Percentiles rank a stretch among this genome's conserved stretches.
Conservation (phyloP, 2,797 vertebrate species). For the Acestrorhynchus altus region DNA sequence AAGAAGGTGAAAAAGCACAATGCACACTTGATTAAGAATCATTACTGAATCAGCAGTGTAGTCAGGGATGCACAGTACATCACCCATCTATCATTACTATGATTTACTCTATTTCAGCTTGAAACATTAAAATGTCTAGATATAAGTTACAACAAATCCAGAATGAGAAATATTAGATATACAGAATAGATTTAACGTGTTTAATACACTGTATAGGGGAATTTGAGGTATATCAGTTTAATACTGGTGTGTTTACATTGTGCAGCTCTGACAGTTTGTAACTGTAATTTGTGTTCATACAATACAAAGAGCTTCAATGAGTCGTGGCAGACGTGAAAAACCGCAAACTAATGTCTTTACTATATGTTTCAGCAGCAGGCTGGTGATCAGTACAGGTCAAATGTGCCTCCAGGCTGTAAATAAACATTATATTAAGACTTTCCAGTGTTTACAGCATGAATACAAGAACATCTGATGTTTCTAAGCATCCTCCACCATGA, state of each 20-base stretch:
- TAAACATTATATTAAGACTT: conserved; percentile 14
- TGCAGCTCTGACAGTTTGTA: neutral
- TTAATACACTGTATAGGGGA: too few relatives aligned
- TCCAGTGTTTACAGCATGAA: neutral
- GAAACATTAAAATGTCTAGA: too few relatives aligned
- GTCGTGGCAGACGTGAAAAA: neutral
- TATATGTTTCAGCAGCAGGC: neutral
- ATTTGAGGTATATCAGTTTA: too few relatives aligned
- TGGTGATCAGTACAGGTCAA: neutral
- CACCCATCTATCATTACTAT: too few relatives aligned
- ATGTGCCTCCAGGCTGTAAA: neutral
- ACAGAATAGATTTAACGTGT: too few relatives aligned
- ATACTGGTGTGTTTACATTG: neutral
- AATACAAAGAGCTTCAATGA: neutral
- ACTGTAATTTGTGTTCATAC: neutral
- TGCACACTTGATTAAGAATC: neutral
- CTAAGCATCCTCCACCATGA: neutral
- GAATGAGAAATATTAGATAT: too few relatives aligned
- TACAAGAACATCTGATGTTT: neutral
- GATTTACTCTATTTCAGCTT: too few relatives aligned
- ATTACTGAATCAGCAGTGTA: neutral
- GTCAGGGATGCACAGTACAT: neutral
- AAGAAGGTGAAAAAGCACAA: neutral
- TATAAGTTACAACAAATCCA: too few relatives aligned
- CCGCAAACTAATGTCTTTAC: neutral